phyloP scores from a whole-genome alignment of 1,140 invertebrate species.

The Chironomus striatipennis region DNA sequence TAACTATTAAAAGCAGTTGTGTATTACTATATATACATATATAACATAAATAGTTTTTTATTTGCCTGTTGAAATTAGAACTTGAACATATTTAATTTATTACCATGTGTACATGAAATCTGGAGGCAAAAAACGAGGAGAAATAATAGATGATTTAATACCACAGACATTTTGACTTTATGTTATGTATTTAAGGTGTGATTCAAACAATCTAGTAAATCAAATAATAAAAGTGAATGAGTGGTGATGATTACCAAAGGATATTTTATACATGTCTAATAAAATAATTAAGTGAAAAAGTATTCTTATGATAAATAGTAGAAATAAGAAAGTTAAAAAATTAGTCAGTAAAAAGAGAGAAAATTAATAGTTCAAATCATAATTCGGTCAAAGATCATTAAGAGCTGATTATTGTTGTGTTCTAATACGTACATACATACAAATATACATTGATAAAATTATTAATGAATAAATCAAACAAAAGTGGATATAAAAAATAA shows the following conservation, averaged over 20 bases:
- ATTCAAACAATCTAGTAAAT: no score
- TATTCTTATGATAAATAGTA: no score
- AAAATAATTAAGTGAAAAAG: no score
- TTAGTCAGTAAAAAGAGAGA: no score
- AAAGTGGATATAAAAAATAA: neutral
- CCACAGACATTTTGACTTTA: no score
- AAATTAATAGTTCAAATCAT: neutral
- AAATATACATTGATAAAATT: neutral
- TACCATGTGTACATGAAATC: neutral
- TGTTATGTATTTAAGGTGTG: no score
- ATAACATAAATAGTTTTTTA: neutral
- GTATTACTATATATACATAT: no score
- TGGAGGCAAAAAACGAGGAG: neutral
- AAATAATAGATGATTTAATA: neutral
- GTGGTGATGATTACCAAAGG: no score
- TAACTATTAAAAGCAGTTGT: neutral
- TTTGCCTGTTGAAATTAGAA: conserved; percentile 18
- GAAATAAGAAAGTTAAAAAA: no score
- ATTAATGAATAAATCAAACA: neutral
- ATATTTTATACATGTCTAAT: no score
- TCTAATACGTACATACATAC: neutral
- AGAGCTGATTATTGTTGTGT: no score
- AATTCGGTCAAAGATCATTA: neutral
- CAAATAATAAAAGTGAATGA: no score
- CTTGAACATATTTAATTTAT: conserved; percentile 12